Evolutionary conservation across 2,113 vertebrate genomes (phyloP).

Genomic region (Acanthochromis polyacanthus): DNA sequence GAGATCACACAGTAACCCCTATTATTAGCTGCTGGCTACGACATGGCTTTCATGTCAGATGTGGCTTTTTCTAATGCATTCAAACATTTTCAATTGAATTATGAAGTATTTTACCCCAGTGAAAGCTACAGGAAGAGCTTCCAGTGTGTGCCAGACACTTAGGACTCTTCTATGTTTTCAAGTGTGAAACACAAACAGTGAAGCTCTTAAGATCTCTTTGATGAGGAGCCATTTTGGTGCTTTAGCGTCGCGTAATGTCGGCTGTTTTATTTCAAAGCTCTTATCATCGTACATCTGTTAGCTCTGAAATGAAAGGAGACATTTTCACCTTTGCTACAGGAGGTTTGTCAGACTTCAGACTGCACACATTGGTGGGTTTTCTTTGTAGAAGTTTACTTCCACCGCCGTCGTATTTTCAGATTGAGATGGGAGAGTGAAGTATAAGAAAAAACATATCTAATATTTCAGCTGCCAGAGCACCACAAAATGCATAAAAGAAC

Average conservation of each 20-base stretch:
- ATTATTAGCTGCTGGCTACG: conserved; percentile 23
- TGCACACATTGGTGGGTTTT: neutral
- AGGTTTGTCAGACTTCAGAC: conserved; percentile 4
- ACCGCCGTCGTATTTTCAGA: too few species aligned
- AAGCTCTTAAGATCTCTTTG: conserved; percentile 18
- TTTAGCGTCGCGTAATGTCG: conserved; percentile 3
- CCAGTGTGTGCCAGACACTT: conserved; percentile 15
- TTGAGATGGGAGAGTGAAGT: too few species aligned
- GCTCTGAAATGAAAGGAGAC: conserved; percentile 15
- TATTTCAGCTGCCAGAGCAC: too few species aligned
- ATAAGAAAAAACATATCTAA: too few species aligned
- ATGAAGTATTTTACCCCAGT: neutral
- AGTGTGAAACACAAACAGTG: neutral
- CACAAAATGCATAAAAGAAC: too few species aligned
- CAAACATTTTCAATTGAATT: conserved; percentile 21
- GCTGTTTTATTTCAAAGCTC: conserved; percentile 26
- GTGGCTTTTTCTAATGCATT: conserved; percentile 12
- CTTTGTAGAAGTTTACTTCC: neutral
- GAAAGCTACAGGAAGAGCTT: conserved; percentile 27
- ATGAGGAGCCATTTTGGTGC: conserved; percentile 27
- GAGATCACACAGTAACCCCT: conserved; percentile 40
- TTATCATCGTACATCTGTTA: neutral
- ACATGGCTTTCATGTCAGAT: conserved; percentile 35
- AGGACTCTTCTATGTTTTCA: neutral
- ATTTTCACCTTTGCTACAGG: conserved; percentile 18